phyloP scores from a whole-genome alignment of 1,140 invertebrate species.

The Ips typographus region DNA sequence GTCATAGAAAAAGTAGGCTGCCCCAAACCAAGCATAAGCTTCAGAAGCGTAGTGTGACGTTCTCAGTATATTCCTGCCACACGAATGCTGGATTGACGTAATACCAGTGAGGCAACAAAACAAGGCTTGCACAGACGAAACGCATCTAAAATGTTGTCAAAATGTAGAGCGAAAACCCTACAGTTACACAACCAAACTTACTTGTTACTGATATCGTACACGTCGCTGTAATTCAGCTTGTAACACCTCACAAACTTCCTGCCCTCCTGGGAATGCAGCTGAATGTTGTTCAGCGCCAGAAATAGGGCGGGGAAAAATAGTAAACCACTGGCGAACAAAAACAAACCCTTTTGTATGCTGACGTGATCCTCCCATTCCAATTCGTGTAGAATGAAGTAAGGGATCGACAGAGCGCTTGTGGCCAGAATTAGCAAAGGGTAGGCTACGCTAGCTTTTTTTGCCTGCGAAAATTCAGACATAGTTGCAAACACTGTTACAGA shows the following conservation, averaged over 20 bases:
- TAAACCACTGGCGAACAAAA: slow-evolving; percentile 60
- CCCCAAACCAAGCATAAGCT: slow-evolving; percentile 73
- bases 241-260: slow-evolving; percentile 60
- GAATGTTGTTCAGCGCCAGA: slow-evolving; percentile 60
- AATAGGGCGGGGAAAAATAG: slow-evolving; percentile 65
- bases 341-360: slow-evolving; percentile 57
- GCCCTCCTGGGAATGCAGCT: slow-evolving; percentile 59
- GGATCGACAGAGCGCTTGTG: slow-evolving; percentile 34
- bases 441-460: slow-evolving; percentile 34
- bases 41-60: slow-evolving; percentile 70
- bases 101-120: slow-evolving; percentile 65
- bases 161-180: background rate
- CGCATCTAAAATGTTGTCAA: slow-evolving; percentile 57
- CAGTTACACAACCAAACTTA: slow-evolving; percentile 50
- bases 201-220: slow-evolving; percentile 71
- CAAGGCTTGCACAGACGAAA: slow-evolving; percentile 67
- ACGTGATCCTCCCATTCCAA: slow-evolving; percentile 52
- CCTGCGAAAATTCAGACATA: slow-evolving; percentile 17
- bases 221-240: slow-evolving; percentile 61
- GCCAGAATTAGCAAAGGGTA: slow-evolving; percentile 33
- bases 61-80: slow-evolving; percentile 62
- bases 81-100: slow-evolving; percentile 65
- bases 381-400: slow-evolving; percentile 39
- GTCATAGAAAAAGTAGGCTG: slow-evolving; percentile 76
- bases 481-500: no score